Conservation (phyloP, 2,113 vertebrate genomes). For the Poeciliopsis retropinna region DNA sequence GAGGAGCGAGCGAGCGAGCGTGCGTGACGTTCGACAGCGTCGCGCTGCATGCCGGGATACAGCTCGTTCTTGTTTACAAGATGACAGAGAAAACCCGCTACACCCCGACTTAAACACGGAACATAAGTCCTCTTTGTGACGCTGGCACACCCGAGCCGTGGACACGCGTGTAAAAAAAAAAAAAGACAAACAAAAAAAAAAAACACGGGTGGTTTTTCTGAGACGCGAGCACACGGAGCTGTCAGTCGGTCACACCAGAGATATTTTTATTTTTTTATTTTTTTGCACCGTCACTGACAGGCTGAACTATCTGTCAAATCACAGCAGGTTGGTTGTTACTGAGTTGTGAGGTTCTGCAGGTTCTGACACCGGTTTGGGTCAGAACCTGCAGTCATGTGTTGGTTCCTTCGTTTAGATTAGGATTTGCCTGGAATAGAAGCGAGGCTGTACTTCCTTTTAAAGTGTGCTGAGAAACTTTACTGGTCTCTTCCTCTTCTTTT, state of each 20-base stretch:
- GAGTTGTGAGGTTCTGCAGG: no score
- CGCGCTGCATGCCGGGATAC: slow-evolving; percentile 69
- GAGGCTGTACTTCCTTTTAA: not conserved
- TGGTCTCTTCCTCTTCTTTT: not conserved
- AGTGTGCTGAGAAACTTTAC: not conserved
- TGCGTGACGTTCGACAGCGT: slow-evolving; percentile 20
- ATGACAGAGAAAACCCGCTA: slow-evolving; percentile 27
- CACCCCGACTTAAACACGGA: slow-evolving; percentile 1
- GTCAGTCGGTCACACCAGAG: not conserved
- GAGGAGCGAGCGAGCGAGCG: not conserved
- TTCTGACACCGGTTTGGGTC: not conserved
- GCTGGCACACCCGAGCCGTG: rapidly evolving
- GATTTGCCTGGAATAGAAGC: not conserved
- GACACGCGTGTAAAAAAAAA: not conserved
- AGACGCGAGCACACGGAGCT: not conserved
- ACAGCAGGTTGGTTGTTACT: slow-evolving; percentile 58
- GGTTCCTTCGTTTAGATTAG: not conserved
- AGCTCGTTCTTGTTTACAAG: slow-evolving; percentile 63
- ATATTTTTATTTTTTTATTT: not conserved
- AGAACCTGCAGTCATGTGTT: not conserved
- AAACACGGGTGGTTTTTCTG: rapidly evolving
- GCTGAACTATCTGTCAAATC: slow-evolving; percentile 2
- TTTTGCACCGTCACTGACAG: slow-evolving; percentile 71
- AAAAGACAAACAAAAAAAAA: no score
- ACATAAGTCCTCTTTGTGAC: not conserved